Conservation (phyloP, 2,113 vertebrate genomes). For the Circaetus gallicus region DNA sequence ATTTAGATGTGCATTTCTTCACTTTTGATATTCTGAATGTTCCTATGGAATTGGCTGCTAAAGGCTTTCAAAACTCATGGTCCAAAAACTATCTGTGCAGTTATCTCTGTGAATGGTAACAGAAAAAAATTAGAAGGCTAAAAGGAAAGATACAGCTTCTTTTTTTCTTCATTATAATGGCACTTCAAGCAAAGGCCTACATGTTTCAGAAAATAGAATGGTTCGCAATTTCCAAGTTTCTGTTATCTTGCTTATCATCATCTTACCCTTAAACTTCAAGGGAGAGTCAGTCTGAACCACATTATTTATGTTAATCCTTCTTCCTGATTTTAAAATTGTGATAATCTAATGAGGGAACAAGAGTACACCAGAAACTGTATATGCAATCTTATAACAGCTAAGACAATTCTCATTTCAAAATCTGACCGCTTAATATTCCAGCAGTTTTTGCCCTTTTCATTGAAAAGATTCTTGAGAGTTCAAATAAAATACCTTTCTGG, state of each 20-base stretch:
- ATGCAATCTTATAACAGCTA: neutral
- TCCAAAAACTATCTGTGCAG: neutral
- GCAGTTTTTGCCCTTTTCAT: neutral
- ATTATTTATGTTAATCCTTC: neutral
- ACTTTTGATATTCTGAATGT: neutral
- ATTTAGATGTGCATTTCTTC: neutral
- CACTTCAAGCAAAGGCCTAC: neutral
- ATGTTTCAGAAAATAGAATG: neutral
- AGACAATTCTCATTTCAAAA: neutral
- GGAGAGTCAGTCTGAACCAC: neutral
- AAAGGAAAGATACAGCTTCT: neutral
- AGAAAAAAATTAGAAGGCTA: neutral
- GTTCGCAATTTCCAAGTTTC: neutral
- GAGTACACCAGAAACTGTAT: neutral
- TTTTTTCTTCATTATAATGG: neutral
- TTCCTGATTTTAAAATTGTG: neutral
- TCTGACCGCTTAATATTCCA: neutral
- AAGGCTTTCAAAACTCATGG: neutral
- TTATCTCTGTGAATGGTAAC: neutral
- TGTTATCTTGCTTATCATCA: neutral
- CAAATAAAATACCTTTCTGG: neutral
- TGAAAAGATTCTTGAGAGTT: neutral
- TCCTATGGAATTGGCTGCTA: neutral
- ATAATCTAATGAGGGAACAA: neutral
- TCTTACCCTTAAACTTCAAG: neutral